Base-by-base conservation (phyloP, 37 sponge, comb jelly and placozoan genomes). In the Halichondria panicea region DNA sequence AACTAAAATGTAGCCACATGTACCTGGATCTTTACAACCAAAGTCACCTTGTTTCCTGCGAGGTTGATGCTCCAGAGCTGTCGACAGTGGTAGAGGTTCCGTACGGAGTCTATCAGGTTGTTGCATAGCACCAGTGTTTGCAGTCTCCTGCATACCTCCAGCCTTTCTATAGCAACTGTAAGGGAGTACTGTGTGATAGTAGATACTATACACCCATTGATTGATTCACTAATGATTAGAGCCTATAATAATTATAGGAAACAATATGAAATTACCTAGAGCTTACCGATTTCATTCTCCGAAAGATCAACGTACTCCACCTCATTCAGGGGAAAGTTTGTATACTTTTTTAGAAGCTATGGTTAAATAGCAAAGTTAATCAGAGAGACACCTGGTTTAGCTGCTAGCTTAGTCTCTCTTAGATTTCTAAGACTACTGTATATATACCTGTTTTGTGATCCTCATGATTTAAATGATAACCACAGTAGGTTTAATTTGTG, bases 11-110 rank as follows among this genome's bases (percentile, higher is more conserved):
- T 48, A 18, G 19, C n/a, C 9, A 61, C 63, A 61, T 30, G 63
- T 61, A 61, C 27, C 9, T 27, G 32, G 11, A 22, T 19, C 11
- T 48, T 11, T 48, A 48, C 52, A 22, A 36, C 9, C 35, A 64
- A 7, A 12, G 4, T 38, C 9, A 81, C 72, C 65, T 32, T 81
- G 50, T 81, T 71, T 30, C 81, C 81, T 32, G 54, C 24, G 22
- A 81, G 68, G 68, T 85, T 79, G 5, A 85, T 21, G 45, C 36
- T 27, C 86, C 86, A 85, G 34, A 85, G 86, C 31, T 85, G 70
- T 22, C 78, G 25, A 43, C 86, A 85, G 55, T 59, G 78, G 37
- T 71, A 71, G 19, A 85, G 3, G 43, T 85, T 77, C 21, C 54
- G 64, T 5, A 85, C 9, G n/a, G 53, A 46, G 24, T 68, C 74